Evolutionary conservation across 2,888 invertebrate species (phyloP), one percentile per base, ranked within the genome.

Genomic region (Unio pictorum): DNA sequence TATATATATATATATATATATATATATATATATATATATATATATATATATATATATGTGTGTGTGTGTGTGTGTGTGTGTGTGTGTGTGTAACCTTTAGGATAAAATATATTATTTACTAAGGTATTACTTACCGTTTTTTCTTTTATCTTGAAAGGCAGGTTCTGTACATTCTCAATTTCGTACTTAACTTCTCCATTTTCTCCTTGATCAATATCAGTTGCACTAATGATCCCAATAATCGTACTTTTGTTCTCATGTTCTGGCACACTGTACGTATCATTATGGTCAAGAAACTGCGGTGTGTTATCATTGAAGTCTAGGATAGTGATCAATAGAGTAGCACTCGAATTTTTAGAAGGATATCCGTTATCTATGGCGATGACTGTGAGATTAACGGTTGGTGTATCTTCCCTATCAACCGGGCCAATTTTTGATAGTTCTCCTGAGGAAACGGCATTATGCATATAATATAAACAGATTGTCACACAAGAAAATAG

Each of bases 331-430:
- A 74, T 61, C 20, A 60, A 45, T 7, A 74, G 68, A 4, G 18
- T 26, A 17, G 60, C 56, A 26, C 30, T 66, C 7, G 60, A 30
- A 54, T 55, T 65, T 28, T 1, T 56, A 0, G 45, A n/a, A 6
- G 74, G 74, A 20, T 69, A 60, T 30, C 74, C 74, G 58, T 72
- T 67, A 67, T 74, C 74, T 18, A 61, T 71, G 17, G 74, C 74
- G 23, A 26, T 64, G 15, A 72, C 67, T 20, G 45, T 30, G 7
- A 74, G 28, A 7, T 30, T 8, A n/a, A 72, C 30, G 6, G 26
- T 60, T 4, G 18, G 20, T 28, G 67, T 65, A 55, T 17, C 59
- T 62, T 74, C 74, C 64, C 74, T 59, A 30, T 74, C 74, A 55
- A 74, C n/a, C 7, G 61, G 20, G 20, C 72, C 69, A 26, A 18